Base-by-base conservation (phyloP, 2,888 invertebrate species). In the Catocala nupta region DNA sequence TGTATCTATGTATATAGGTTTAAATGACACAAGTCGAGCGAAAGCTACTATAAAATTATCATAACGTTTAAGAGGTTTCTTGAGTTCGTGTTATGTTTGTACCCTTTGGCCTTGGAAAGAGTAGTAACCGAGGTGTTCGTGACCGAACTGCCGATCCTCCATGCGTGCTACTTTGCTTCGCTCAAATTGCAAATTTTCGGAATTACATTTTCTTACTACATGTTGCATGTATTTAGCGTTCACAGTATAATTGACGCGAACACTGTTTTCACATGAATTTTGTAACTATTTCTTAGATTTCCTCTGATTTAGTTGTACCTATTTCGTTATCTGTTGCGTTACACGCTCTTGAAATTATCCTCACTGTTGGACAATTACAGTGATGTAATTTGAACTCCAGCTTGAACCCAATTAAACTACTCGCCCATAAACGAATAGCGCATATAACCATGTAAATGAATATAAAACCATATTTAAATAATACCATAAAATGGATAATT, bases 401-500 rank as follows among this genome's bases (percentile, higher is more conserved):
- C 48, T 36, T 33, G n/a, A 55, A 61, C 16, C 13, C 59, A 68
- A 65, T 63, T 67, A 63, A 69, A 74, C 55, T 59, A 58, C 53
- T 48, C 9, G 25, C 53, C 61, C 58, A n/a, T 62, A 65, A 64
- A 49, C 25, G 51, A 25, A 25, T 25, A 25, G 25, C 25, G 25
- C 6, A 39, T 39, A 39, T 49, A 64, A 55, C 62, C 66, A 49
- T 70, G 55, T 66, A 64, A 67, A 67, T 70, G 59, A 56, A 55
- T 8, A 7, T 39, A 7, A 8, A 8, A 7, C 36, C 59, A 66
- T 63, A 71, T 61, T 68, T 58, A 73, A 76, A 71, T 77, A 66
- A 70, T 68, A 71, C 63, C 65, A 79, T 81, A 78, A 81, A 81
- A 80, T 66, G 73, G 7, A 64, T 59, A 72, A 69, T 74, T 70